phyloP scores from a whole-genome alignment of 2,888 invertebrate genomes.

The Caenorhabditis doughertyi region DNA sequence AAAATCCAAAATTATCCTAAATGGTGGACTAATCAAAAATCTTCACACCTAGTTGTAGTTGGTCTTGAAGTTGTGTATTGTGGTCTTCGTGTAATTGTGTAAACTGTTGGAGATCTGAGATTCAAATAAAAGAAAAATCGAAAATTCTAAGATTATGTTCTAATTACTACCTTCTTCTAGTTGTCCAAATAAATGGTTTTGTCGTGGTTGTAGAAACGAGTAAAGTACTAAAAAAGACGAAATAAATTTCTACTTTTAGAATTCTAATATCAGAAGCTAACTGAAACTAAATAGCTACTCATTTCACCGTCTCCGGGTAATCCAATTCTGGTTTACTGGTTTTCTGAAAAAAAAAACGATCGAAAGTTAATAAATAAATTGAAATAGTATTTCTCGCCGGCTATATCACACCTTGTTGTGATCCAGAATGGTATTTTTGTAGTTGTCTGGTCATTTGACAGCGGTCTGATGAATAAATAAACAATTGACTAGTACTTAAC shows the following conservation, averaged over 20 bases:
- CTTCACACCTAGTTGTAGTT: neutral
- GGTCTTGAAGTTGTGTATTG: neutral
- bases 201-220: neutral
- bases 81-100: neutral
- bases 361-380: neutral
- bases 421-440: neutral
- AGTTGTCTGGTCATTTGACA: neutral
- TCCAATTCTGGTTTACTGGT: neutral
- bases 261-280: neutral
- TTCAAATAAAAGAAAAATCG: neutral
- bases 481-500: neutral
- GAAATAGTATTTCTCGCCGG: too few relatives aligned
- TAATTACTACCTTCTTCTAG: neutral
- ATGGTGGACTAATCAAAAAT: too few relatives aligned
- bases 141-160: neutral
- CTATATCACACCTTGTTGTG: conserved; percentile 5
- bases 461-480: neutral
- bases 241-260: neutral
- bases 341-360: neutral
- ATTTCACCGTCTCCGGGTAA: neutral
- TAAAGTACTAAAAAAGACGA: neutral
- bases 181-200: neutral
- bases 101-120: neutral
- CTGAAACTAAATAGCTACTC: neutral
- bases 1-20: neutral